Base-by-base conservation (phyloP, 2,797 vertebrate species). In the Enteromius viviparus region DNA sequence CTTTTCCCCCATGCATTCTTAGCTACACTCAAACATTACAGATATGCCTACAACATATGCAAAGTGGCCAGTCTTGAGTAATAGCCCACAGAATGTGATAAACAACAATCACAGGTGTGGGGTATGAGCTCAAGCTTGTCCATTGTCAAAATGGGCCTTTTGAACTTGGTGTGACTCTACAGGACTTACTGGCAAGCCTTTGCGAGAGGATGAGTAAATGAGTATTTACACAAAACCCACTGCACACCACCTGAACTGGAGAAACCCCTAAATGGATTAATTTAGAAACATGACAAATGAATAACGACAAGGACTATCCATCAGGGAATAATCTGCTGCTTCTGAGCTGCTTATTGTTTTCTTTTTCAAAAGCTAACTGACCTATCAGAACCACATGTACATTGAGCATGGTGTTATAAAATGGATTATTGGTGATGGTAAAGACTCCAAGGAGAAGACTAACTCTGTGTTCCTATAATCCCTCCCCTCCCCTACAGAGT, bases 401-500 rank as follows among this genome's bases (percentile, higher is more conserved):
- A 81, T 81, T 86, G 70, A 86, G 78, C 51, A 65, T 84, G 74
- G 51, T 79, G 70, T 85, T 85, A 45, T 85, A 82, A 86, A 81
- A 51, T 89, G 80, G 85, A 87, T 55, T 87, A 78, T 47, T 85
- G 85, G 83, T 87, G 71, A 68, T 86, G 74, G 84, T 87, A 87
- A 49, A 86, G 76, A 49, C 84, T 79, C 78, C 88, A 29, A 77
- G 86, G 72, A 84, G 88, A 85, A 78, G 89, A 87, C 87, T 91
- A 90, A 87, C 86, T 86, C 29, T 86, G 81, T 86, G 81, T 86
- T 85, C 82, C 87, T 86, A 82, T 90, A 87, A 90, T 89, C 88
- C 40, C 80, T 89, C 76, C 40, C 84, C 87, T 87, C 84, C 88
- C 89, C 88, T 88, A 82, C 90, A 95, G 94, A 81, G 62, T 89